Evolutionary conservation across 2,888 invertebrate genomes (phyloP).

Genomic region (Maniola hyperantus): DNA sequence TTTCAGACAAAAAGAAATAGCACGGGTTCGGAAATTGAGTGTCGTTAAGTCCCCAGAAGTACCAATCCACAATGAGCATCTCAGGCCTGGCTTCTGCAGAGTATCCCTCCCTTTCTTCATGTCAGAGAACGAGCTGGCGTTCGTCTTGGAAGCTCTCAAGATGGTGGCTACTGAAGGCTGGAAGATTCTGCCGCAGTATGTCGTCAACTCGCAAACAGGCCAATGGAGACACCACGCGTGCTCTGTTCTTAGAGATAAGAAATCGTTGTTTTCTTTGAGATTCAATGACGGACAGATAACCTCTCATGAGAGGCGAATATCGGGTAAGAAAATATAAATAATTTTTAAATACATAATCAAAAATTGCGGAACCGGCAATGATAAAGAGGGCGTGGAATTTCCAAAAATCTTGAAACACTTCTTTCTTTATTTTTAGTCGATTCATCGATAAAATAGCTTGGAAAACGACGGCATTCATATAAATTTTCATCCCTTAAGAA

Average conservation of each 20-base stretch:
- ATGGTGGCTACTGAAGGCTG: conserved; percentile 95
- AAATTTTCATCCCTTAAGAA: too few species aligned
- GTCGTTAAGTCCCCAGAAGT: conserved; percentile 70
- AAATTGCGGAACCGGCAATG: too few species aligned
- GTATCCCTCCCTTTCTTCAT: conserved; percentile 94
- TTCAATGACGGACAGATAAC: conserved; percentile 90
- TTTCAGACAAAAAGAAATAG: conserved; percentile 75
- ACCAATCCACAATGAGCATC: conserved; percentile 84
- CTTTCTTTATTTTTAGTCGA: too few species aligned
- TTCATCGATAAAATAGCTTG: too few species aligned
- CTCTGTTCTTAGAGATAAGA: conserved; percentile 89
- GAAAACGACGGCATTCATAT: too few species aligned
- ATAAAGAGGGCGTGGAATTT: too few species aligned
- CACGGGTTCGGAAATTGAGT: conserved; percentile 69
- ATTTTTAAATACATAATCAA: too few species aligned
- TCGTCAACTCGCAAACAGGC: conserved; percentile 93
- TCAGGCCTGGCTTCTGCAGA: conserved; percentile 93
- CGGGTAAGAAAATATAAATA: conserved; percentile 78
- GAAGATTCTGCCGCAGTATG: conserved; percentile 94
- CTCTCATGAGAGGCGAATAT: conserved; percentile 87
- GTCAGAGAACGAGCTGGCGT: conserved; percentile 89
- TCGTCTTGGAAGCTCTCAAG: conserved; percentile 91
- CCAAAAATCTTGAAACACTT: too few species aligned
- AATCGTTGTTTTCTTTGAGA: conserved; percentile 90
- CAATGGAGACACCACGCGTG: conserved; percentile 95